Evolutionary conservation across 2,888 invertebrate species (phyloP), one percentile per base, ranked within the genome.

Genomic region (Phortica okadai): DNA sequence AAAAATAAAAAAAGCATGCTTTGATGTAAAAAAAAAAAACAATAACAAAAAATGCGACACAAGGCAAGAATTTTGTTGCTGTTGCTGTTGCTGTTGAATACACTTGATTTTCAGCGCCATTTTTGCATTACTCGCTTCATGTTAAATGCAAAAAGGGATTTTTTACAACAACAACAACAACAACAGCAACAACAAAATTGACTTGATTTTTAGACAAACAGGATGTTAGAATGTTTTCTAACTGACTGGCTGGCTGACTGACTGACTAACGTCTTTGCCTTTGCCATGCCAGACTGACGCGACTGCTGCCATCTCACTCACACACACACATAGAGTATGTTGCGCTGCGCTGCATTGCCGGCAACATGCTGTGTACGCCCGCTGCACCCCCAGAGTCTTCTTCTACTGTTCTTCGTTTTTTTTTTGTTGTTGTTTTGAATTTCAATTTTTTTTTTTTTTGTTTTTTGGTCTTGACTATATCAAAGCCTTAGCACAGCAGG

Each of bases 211-310:
- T 67, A 67, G 44, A 67, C 66, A 67, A 67, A 67, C 81, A 81
- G 82, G 80, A 82, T 79, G 75, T 59, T 42, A 44, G 42, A 59
- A 11, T 11, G 59, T 70, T 70, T 70, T 54, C 70, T 70, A 70
- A 70, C 75, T 69, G 59, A 69, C 76, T 54, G 59, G 11, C 25
- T 67, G 73, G 45, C 56, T 64, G 67, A 77, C 78, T 77, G 83
- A 74, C 84, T 78, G 81, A 58, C 42, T 76, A 58, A 10, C 21
- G 21, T 21, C 21, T 21, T 21, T 21, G 21, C 21, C 21, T 21
- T 21, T 21, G 21, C 21, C 21, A 21, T 21, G 21, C 21, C 21
- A 21, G 21, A 0, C 21, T 21, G 21, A 21, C 21, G 21, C 21
- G 21, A 21, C 21, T 21, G 21, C 21, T 21, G 21, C 21, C 21